Evolutionary conservation across 2,113 vertebrate species (phyloP), one percentile per base, ranked within the genome.

Genomic region (Brienomyrus longianalis): DNA sequence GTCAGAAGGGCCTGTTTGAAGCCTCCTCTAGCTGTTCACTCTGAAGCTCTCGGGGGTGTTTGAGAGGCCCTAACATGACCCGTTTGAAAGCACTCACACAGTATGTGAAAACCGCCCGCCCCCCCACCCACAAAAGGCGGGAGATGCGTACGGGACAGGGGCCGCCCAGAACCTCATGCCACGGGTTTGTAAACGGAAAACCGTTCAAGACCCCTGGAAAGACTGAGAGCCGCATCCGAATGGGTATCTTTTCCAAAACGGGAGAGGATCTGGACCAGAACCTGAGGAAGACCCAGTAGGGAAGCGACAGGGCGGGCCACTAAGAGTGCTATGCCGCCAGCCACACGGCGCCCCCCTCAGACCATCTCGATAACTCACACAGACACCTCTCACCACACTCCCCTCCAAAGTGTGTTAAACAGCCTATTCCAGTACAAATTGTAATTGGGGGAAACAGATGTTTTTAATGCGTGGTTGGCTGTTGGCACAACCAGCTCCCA

Each of bases 401-500:
- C 91, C 90, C 93, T 90, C 52, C 90, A 92, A 89, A 83, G 89
- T 52, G 88, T 31, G 88, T 4, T 66, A 54, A 92, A 31, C 89
- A 85, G 70, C 88, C 89, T 93, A 91, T 66, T 91, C 89, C 83
- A 92, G 1, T 0, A 89, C 91, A 89, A 88, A 27, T 91, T 89
- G 93, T 91, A 92, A 86, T 85, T 62, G 56, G 86, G 92, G 92
- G 19, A 88, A 92, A 93, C 91, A 94, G 86, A 94, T 92, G 93
- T 93, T 95, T 96, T 93, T 92, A 93, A 93, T 92, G 92, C 89
- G 92, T 91, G 93, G 89, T 92, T 50, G 17, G n/a, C n/a, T 19
- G 15, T 83, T 5, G 45, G 13, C 39, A 0, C 54, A 91, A 90
- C 91, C 92, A 93, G 91, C 90, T 91, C 89, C 92, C 50, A 56